A percentile compares a stretch with the other conserved stretches of the same genome.
Evolutionary conservation across 1,140 invertebrate species (phyloP).

Genomic region (Macrobrachium rosenbergii): DNA sequence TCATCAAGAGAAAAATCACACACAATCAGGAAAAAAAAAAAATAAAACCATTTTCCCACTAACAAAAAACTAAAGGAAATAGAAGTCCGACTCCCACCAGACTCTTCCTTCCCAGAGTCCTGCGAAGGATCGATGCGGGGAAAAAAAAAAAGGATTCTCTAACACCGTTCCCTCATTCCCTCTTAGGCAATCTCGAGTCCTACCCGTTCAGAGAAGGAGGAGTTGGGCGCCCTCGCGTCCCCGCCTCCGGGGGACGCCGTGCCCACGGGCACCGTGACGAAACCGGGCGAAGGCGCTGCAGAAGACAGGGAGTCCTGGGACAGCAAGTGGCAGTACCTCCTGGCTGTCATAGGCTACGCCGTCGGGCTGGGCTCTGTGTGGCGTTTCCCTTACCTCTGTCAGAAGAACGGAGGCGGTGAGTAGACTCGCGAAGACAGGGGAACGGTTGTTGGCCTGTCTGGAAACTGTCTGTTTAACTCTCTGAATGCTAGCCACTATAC

Average conservation of each 20-base stretch:
- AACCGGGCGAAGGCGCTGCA: conserved; percentile 75
- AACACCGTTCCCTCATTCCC: conserved; percentile 4
- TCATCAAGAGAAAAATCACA: too few relatives aligned
- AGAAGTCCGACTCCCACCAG: too few relatives aligned
- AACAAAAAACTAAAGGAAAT: too few relatives aligned
- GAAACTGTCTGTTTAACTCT: too few relatives aligned
- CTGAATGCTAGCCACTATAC: too few relatives aligned
- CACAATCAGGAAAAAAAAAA: too few relatives aligned
- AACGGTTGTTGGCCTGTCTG: too few relatives aligned
- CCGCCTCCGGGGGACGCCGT: conserved; percentile 49
- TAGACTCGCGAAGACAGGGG: not conserved
- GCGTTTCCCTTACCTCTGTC: conserved; percentile 91
- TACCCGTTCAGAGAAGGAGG: conserved; percentile 54
- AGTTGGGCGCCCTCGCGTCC: conserved; percentile 41
- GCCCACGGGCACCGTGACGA: conserved; percentile 45
- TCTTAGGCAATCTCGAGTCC: conserved; percentile 64
- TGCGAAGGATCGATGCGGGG: not conserved
- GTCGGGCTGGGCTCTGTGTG: conserved; percentile 95
- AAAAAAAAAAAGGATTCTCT: not conserved
- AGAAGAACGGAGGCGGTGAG: conserved; percentile 90
- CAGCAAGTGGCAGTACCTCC: conserved; percentile 90
- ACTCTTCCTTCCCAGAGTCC: not conserved
- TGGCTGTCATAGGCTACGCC: conserved; percentile 93
- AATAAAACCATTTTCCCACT: too few relatives aligned
- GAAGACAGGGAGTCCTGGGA: conserved; percentile 91